Evolutionary conservation across 2,113 vertebrate genomes (phyloP), one percentile per base, ranked within the genome.

Genomic region (Eubucco bourcierii): DNA sequence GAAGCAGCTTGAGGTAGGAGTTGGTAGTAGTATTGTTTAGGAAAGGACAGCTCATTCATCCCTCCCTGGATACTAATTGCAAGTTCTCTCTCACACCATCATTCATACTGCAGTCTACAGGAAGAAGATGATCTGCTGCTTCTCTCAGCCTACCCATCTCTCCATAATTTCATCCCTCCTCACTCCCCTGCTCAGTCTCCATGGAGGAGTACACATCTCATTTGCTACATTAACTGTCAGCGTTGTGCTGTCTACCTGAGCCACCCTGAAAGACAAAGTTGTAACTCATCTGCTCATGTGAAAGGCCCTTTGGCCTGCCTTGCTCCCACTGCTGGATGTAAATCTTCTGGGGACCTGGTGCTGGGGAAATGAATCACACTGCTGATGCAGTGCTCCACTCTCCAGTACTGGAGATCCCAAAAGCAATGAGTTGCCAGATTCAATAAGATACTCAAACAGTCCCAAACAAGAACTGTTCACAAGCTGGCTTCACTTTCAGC

Each of bases 61-160:
- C 24, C 34, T 81, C 34, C 20, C 41, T n/a, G 60, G 63, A 31
- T 1, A 7, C 5, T 41, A 53, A 64, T 10, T 58, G 47, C n/a
- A 79, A n/a, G 58, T 60, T 13, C 12, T 52, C 13, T 52, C 44
- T 2, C 1, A 2, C 0, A 3, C 31, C 8, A 44, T 20, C 5
- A 1, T 5, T 59, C 9, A 8, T 37, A 33, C 12, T 1, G 9
- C 29, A 44, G 34, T 2, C 53, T 61, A 33, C 5, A 25, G 58
- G 50, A 46, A 37, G 21, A 50, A 37, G 21, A 50, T 12, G 68
- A 8, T 10, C 33, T 80, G 41, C 47, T 64, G 12, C 66, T 25
- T 33, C 11, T 52, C 67, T 0, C 2, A 8, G 46, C 12, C 23
- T 59, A 34, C 16, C 28, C 31, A 16, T 82, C 37, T 39, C 37